These are phyloP conservation scores for Dorcus hopei DNA, from an alignment of 2,888 invertebrate genomes.

Conservation along the genomic window DNA sequence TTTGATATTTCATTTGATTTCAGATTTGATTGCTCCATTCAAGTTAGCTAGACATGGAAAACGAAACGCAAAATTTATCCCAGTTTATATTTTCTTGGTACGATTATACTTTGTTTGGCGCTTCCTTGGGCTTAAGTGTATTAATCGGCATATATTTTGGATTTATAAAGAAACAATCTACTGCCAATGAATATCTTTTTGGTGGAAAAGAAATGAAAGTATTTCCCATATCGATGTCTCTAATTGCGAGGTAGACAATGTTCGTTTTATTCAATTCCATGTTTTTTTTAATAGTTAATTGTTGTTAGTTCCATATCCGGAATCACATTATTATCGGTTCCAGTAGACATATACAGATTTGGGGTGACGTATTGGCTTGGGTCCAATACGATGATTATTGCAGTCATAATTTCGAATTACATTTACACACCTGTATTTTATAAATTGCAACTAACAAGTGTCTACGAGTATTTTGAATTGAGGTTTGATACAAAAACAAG, in stretches of 20 bases:
- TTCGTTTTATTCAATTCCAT: background rate
- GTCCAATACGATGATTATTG: slow-evolving; percentile 45
- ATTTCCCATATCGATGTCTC: slow-evolving; percentile 69
- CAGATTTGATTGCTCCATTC: too few relatives aligned
- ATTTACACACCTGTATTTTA: slow-evolving; percentile 63
- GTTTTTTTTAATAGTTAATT: background rate
- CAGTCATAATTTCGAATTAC: slow-evolving; percentile 38
- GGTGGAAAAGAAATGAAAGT: slow-evolving; percentile 71
- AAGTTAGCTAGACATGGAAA: too few relatives aligned
- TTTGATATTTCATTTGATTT: too few relatives aligned
- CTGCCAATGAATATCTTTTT: slow-evolving; percentile 66
- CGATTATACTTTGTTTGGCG: slow-evolving; percentile 55
- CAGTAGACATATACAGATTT: slow-evolving; percentile 70
- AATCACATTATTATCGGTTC: slow-evolving; percentile 69
- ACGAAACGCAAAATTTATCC: too few relatives aligned
- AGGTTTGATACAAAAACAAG: slow-evolving; percentile 61
- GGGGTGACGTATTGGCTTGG: slow-evolving; percentile 62
- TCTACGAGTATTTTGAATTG: slow-evolving; percentile 65
- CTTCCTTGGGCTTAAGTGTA: slow-evolving; percentile 54
- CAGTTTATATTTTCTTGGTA: slow-evolving; percentile 49
- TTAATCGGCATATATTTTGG: slow-evolving; percentile 61
- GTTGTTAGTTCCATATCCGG: slow-evolving; percentile 67
- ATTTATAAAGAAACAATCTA: slow-evolving; percentile 58
- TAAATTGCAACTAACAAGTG: slow-evolving; percentile 66
- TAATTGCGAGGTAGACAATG: slow-evolving; percentile 64